A percentile compares a stretch with the other conserved stretches of the same genome.
These are phyloP conservation scores for Troides helena DNA, from an alignment of 2,888 invertebrate species.

Conservation along the genomic window DNA sequence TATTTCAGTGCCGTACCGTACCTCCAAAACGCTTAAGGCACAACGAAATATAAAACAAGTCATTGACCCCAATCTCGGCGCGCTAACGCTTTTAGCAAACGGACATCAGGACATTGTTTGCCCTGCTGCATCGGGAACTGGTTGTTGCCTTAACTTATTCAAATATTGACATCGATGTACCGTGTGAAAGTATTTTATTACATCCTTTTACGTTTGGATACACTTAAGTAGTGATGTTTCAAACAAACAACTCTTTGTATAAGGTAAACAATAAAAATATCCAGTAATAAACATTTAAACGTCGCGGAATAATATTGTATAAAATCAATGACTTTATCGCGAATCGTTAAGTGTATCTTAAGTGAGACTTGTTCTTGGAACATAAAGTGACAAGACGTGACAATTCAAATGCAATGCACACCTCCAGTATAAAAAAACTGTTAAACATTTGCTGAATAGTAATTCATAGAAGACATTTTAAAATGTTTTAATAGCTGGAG, in stretches of 20 bases:
- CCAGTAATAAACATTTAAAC: background rate
- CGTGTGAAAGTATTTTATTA: conserved; percentile 14
- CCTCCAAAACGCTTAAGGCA: too few species aligned
- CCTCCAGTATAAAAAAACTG: too few species aligned
- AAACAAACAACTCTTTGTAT: background rate
- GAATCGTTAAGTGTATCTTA: background rate
- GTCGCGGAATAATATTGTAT: background rate
- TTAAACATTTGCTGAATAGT: too few species aligned
- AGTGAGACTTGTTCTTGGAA: too few species aligned
- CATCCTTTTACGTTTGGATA: conserved; percentile 13
- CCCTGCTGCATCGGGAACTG: background rate
- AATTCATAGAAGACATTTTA: too few species aligned
- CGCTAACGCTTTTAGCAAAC: background rate
- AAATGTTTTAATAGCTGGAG: too few species aligned
- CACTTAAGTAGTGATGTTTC: conserved; percentile 2
- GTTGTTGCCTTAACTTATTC: conserved; percentile 4
- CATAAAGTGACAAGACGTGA: too few species aligned
- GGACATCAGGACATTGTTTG: conserved; percentile 2
- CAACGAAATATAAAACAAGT: background rate
- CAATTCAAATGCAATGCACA: too few species aligned
- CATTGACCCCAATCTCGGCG: background rate
- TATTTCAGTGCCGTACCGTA: too few species aligned
- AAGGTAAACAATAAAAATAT: background rate
- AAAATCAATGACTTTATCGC: background rate
- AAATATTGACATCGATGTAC: conserved; percentile 21